Base-by-base conservation (phyloP, 2,797 vertebrate genomes). In the Sebastes minor region DNA sequence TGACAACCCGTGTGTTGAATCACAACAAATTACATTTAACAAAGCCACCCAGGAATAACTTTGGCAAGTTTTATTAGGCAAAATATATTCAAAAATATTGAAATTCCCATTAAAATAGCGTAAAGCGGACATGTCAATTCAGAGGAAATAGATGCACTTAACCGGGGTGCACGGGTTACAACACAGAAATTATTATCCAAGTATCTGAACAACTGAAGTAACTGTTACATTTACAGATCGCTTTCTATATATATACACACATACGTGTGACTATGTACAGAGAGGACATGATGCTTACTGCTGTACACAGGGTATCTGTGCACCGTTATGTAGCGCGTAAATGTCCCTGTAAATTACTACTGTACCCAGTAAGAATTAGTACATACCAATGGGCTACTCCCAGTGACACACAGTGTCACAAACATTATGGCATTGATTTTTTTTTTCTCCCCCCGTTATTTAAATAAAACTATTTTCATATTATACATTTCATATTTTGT, bases 391-490 rank as follows among this genome's bases (percentile, higher is more conserved):
- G 97, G 97, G 97, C 97, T 98, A 98, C 96, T 97, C 96, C 94
- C 94, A 96, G 97, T 98, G 98, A 99, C 98, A 99, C 98, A 98
- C 72, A 95, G 98, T 99, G 98, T 97, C 98, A 99, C 98, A 96
- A 96, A 98, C 96, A 93, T 97, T 96, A 96, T 96, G 96, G 96
- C 96, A 97, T 95, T 94, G 86, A 68, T 71, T 89, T 78, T 86
- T 80, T 79, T 25, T 9, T 8, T 46, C 80, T 35, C 82, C 78
- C 72, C 82, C 85, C 86, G 84, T 92, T 91, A 94, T 90, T 92
- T 93, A 97, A 97, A 96, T 94, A 95, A 95, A 96, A 95, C 91
- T 92, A 93, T 94, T 91, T 94, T 94, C 95, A 94, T 94, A 96
- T 95, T 97, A 94, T 97, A 98, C 96, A 98, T 94, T 95, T 97